These are phyloP conservation scores for Lycodopsis pacificus DNA, from an alignment of 2,797 vertebrate genomes.

Conservation along the genomic window DNA sequence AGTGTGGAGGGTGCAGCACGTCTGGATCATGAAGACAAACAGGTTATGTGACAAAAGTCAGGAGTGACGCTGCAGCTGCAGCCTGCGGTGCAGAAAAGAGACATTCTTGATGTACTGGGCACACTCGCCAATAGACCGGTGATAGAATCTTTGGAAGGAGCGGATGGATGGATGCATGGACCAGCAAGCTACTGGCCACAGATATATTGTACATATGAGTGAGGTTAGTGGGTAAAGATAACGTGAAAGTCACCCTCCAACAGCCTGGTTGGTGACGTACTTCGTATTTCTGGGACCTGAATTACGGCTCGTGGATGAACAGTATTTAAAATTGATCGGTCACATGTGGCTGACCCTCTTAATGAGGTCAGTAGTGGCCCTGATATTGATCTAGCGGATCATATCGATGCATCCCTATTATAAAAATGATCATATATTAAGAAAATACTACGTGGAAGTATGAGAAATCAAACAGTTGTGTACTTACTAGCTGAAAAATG, in stretches of 20 bases:
- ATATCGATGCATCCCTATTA: background rate
- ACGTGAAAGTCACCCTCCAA: background rate
- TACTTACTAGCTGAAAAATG: background rate
- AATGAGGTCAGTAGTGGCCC: background rate
- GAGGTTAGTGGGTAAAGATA: background rate
- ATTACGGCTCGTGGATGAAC: background rate
- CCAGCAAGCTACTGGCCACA: background rate
- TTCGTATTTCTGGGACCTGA: background rate
- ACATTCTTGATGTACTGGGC: background rate
- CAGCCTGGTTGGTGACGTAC: background rate
- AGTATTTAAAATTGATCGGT: background rate
- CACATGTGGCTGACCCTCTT: background rate
- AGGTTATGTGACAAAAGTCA: constrained; percentile 37
- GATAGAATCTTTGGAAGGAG: background rate
- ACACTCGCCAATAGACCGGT: background rate
- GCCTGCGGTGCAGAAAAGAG: background rate
- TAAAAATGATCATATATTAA: no score
- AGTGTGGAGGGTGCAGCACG: background rate
- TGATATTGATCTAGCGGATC: background rate
- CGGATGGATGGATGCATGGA: background rate
- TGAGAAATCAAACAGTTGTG: background rate
- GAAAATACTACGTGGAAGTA: no score
- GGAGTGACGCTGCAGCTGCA: background rate
- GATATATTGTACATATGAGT: no score
- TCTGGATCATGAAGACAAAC: constrained; percentile 40